phyloP scores from a whole-genome alignment of 2,888 invertebrate species.

The Graphium colonna region DNA sequence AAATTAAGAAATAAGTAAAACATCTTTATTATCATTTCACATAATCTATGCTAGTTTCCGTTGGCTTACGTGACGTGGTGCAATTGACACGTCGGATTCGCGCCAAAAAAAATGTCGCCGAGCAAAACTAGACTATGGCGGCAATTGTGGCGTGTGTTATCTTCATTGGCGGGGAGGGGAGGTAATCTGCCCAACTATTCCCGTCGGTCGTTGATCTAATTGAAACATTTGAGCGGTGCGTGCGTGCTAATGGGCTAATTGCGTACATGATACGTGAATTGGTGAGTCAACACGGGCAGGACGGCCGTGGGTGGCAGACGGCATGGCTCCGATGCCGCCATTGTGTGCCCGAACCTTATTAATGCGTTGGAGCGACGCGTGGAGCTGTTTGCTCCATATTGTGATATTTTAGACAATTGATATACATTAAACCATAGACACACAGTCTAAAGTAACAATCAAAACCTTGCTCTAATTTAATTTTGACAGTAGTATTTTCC shows the following conservation, averaged over 20 bases:
- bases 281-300: slow-evolving; percentile 74
- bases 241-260: slow-evolving; percentile 78
- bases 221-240: slow-evolving; percentile 75
- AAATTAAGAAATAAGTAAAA: too few relatives aligned
- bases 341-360: slow-evolving; percentile 15
- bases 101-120: slow-evolving; percentile 9
- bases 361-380: too few relatives aligned
- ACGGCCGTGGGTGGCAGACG: slow-evolving; percentile 74
- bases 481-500: too few relatives aligned
- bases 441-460: too few relatives aligned
- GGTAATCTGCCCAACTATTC: slow-evolving; percentile 61
- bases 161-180: slow-evolving; percentile 48
- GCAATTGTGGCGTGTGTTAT: slow-evolving; percentile 36
- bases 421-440: too few relatives aligned
- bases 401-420: too few relatives aligned
- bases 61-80: neutral
- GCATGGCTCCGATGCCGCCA: slow-evolving; percentile 63
- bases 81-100: neutral
- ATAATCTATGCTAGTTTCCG: too few relatives aligned
- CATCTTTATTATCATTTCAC: too few relatives aligned
- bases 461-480: too few relatives aligned
- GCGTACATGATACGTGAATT: slow-evolving; percentile 68
- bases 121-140: slow-evolving; percentile 16
- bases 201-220: slow-evolving; percentile 72
- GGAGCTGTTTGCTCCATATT: too few relatives aligned